These are phyloP conservation scores for Malacoctenus gilli DNA, from an alignment of 2,797 vertebrate species.

Conservation along the genomic window DNA sequence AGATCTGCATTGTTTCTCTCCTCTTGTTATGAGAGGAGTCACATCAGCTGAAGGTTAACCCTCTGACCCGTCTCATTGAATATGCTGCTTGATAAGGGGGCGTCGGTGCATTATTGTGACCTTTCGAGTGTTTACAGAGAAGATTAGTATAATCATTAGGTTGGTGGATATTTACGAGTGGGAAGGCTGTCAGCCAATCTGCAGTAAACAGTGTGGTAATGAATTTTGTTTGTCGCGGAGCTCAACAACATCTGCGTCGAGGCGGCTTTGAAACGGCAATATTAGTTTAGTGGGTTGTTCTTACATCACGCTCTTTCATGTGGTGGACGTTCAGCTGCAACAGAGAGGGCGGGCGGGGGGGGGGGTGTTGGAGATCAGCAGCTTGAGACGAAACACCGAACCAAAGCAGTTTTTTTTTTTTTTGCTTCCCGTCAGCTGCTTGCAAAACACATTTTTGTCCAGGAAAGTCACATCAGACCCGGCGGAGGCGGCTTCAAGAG, in stretches of 20 bases:
- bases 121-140: slow-evolving; percentile 65
- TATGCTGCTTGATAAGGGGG: slow-evolving; percentile 55
- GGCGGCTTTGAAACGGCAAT: slow-evolving; percentile 68
- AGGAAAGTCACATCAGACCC: slow-evolving; percentile 34
- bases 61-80: slow-evolving; percentile 51
- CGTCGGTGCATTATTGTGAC: slow-evolving; percentile 44
- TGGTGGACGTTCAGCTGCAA: slow-evolving; percentile 68
- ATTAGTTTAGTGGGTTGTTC: slow-evolving; percentile 68
- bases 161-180: slow-evolving; percentile 26
- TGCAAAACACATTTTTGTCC: slow-evolving; percentile 40
- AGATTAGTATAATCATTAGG: slow-evolving; percentile 61
- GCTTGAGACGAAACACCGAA: slow-evolving; percentile 55
- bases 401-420: slow-evolving; percentile 57
- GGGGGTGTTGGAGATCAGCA: slow-evolving; percentile 37
- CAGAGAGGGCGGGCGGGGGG: slow-evolving; percentile 35
- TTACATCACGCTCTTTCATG: slow-evolving; percentile 79
- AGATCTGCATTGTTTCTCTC: slow-evolving; percentile 55
- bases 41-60: slow-evolving; percentile 48
- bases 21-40: slow-evolving; percentile 12
- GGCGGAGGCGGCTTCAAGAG: slow-evolving; percentile 14
- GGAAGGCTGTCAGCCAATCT: slow-evolving; percentile 39
- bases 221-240: slow-evolving; percentile 60
- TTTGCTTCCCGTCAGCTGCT: slow-evolving; percentile 46
- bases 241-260: slow-evolving; percentile 56
- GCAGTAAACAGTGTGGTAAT: slow-evolving; percentile 60